Conservation (phyloP, 2,888 invertebrate species). For the Metopia argyrocephala region DNA sequence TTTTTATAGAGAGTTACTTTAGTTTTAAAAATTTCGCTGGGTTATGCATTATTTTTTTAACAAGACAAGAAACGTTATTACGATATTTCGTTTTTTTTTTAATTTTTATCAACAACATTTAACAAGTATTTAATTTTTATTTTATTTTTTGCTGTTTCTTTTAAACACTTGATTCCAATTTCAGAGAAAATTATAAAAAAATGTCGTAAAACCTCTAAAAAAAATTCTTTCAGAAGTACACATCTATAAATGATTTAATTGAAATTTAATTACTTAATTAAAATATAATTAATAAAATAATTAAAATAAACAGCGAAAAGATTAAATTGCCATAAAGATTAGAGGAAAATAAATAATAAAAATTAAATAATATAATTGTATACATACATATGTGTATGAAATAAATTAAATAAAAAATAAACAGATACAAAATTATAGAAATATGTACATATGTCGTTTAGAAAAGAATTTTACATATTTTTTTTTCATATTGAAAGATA, state of each 20-base stretch:
- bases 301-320: slow-evolving; percentile 39
- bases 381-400: neutral
- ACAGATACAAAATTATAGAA: too few species aligned
- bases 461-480: too few species aligned
- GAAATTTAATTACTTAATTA: slow-evolving; percentile 62
- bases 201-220: slow-evolving; percentile 13
- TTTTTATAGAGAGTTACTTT: too few species aligned
- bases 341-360: slow-evolving; percentile 20
- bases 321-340: slow-evolving; percentile 45
- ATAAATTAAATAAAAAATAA: neutral
- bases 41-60: neutral
- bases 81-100: neutral
- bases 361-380: neutral
- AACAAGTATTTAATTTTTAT: slow-evolving; percentile 12
- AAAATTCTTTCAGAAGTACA: slow-evolving; percentile 54
- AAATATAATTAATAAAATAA: slow-evolving; percentile 58
- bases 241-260: slow-evolving; percentile 43
- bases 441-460: too few species aligned
- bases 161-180: neutral
- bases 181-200: neutral
- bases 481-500: too few species aligned
- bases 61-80: neutral
- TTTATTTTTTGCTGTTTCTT: too few species aligned
- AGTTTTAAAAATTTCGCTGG: neutral
- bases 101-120: neutral